These are phyloP conservation scores for Penaeus chinensis DNA, from an alignment of 1,140 invertebrate species.

Conservation along the genomic window DNA sequence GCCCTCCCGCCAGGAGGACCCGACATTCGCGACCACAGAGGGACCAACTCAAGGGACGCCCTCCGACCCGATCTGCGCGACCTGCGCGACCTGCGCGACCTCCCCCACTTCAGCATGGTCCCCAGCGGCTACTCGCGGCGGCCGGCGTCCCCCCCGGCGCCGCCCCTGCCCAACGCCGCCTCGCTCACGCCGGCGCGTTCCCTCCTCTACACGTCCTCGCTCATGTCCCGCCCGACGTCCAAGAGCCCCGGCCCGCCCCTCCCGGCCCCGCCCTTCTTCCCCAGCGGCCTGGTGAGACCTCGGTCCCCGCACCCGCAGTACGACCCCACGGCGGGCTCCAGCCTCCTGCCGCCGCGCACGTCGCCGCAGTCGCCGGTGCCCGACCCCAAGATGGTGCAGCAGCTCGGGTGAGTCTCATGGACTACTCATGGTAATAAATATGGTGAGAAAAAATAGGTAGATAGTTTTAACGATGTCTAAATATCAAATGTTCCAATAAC, in stretches of 20 bases:
- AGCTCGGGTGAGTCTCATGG: conserved; percentile 39
- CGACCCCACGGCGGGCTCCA: conserved; percentile 52
- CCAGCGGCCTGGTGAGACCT: conserved; percentile 50
- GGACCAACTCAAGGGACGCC: conserved; percentile 22
- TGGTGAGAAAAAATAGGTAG: no score
- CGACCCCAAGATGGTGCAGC: conserved; percentile 56
- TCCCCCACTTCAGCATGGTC: conserved; percentile 43
- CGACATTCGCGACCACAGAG: conserved; percentile 38
- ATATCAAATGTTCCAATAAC: neutral
- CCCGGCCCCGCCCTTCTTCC: conserved; percentile 47
- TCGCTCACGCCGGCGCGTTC: conserved; percentile 50
- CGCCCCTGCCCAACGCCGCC: conserved; percentile 27
- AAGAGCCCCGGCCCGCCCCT: conserved; percentile 55
- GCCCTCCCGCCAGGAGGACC: neutral
- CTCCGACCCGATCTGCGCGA: conserved; percentile 32
- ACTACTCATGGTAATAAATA: neutral
- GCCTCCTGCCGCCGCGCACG: conserved; percentile 51
- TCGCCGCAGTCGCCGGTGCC: conserved; percentile 60
- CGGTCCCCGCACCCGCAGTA: conserved; percentile 58
- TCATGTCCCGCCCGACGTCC: conserved; percentile 52
- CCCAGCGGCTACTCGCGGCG: conserved; percentile 45
- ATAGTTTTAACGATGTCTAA: no score
- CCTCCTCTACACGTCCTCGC: conserved; percentile 57
- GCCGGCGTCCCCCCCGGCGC: conserved; percentile 36
- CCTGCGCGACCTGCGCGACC: conserved; percentile 48